A percentile compares a stretch with the other conserved stretches of the same genome.
phyloP scores from a whole-genome alignment of 2,797 vertebrate species.

The Sebastes matsubarae region DNA sequence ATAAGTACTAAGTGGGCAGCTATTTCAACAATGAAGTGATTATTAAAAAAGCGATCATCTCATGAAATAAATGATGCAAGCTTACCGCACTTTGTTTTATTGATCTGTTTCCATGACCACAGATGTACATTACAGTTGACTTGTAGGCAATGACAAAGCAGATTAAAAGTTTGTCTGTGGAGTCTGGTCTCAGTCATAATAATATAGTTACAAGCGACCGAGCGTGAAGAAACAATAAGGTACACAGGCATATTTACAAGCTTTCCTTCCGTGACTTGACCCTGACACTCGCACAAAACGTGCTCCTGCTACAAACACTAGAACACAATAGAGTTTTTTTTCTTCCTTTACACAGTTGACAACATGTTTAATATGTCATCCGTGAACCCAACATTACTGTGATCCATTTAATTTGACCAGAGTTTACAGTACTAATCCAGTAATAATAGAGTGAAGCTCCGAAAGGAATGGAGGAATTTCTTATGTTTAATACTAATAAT shows the following conservation, averaged over 20 bases:
- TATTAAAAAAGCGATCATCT: neutral
- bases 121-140: slow-evolving; percentile 74
- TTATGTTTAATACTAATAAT: slow-evolving; percentile 46
- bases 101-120: slow-evolving; percentile 75
- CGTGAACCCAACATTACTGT: slow-evolving; percentile 15
- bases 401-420: slow-evolving; percentile 31
- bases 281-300: slow-evolving; percentile 33
- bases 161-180: slow-evolving; percentile 71
- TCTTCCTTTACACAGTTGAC: slow-evolving; percentile 11
- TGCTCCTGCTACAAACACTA: slow-evolving; percentile 41
- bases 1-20: neutral
- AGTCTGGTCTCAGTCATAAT: slow-evolving; percentile 75
- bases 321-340: slow-evolving; percentile 19
- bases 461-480: slow-evolving; percentile 32
- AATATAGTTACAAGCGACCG: slow-evolving; percentile 78
- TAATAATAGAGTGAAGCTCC: slow-evolving; percentile 23
- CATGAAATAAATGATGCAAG: slow-evolving; percentile 10
- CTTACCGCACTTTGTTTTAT: slow-evolving; percentile 73
- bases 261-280: slow-evolving; percentile 60
- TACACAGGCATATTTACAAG: slow-evolving; percentile 81
- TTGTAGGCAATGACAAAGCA: slow-evolving; percentile 76
- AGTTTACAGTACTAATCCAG: slow-evolving; percentile 54
- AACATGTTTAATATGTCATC: neutral
- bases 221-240: slow-evolving; percentile 71
- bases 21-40: neutral